Base-by-base conservation (phyloP, 1,140 invertebrate species). In the Euura saliciscinereae region DNA sequence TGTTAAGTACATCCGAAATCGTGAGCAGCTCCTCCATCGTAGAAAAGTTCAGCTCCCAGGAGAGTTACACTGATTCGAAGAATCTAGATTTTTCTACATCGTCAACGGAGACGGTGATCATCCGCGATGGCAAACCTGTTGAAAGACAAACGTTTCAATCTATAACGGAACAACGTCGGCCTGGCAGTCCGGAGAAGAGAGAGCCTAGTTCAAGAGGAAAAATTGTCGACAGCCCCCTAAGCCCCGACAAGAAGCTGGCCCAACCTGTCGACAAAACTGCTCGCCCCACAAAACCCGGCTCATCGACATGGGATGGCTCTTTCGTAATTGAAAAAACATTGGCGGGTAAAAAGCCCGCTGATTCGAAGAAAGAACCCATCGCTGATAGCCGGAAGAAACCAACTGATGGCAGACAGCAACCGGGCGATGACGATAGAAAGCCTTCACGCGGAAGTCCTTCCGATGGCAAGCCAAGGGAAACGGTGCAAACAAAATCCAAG, bases 101-200 rank as follows among this genome's bases (percentile, higher is more conserved):
- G 3, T 77, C 83, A 4, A 71, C 82, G 0, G 85, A 86, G 43
- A 83, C 82, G 0, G 74, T 85, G 0, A 78, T 85, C 6, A 75
- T 81, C 10, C 79, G 74, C 8, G 78, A 86, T 69, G 82, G 83
- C 0, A 79, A 81, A 43, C 83, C 84, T 5, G 66, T 77, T 5
- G 79, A 13, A 42, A 66, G n/a, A 8, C n/a, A 66, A 46, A 71
- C 45, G 28, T 10, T 73, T 68, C 43, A 43, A n/a, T 51, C 65
- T 43, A 44, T 10, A 4, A 67, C 44, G 6, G 45, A 68, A 66
- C 4, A 65, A 7, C 66, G 64, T 3, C 13, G 13, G 10, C 51
- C 51, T n/a, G 51, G 13, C 13, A 74, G 70, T 71, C 70, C 73
- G 43, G 68, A 73, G 1, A 45, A 45, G 65, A 71, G 43, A 51